Evolutionary conservation across 2,113 vertebrate genomes (phyloP).

Genomic region (Chiloscyllium plagiosum): DNA sequence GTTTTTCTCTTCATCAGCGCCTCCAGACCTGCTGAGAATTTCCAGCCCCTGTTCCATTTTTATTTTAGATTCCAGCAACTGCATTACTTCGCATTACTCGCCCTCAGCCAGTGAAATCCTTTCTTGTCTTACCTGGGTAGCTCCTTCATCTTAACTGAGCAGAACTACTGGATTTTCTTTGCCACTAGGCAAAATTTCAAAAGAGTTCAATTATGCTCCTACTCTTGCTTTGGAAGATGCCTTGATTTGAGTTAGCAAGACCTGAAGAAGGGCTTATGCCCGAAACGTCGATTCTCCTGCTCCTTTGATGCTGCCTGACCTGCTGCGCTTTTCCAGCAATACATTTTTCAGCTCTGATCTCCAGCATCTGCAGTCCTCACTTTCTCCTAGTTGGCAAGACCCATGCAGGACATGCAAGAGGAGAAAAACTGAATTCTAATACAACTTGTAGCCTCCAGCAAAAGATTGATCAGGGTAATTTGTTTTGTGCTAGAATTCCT

Average conservation of each 20-base stretch:
- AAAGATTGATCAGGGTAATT: neutral
- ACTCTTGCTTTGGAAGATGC: neutral
- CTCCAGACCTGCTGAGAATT: neutral
- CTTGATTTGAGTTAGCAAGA: neutral
- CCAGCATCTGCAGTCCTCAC: too few species aligned
- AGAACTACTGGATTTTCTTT: neutral
- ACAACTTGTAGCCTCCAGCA: neutral
- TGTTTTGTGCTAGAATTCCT: neutral
- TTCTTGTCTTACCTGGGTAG: neutral
- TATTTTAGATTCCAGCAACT: neutral
- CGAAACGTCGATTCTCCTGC: too few species aligned
- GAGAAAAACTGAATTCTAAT: neutral
- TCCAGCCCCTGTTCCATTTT: neutral
- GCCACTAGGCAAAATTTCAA: neutral
- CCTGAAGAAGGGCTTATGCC: neutral
- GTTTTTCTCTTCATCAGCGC: neutral
- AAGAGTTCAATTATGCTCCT: neutral
- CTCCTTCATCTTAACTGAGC: neutral
- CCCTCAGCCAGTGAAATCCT: neutral
- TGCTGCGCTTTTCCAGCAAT: too few species aligned
- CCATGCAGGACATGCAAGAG: neutral
- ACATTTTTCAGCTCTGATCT: too few species aligned
- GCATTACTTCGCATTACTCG: neutral
- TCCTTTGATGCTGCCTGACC: too few species aligned
- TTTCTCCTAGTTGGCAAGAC: neutral